Evolutionary conservation across 2,113 vertebrate species (phyloP).

Genomic region (Coturnix japonica): DNA sequence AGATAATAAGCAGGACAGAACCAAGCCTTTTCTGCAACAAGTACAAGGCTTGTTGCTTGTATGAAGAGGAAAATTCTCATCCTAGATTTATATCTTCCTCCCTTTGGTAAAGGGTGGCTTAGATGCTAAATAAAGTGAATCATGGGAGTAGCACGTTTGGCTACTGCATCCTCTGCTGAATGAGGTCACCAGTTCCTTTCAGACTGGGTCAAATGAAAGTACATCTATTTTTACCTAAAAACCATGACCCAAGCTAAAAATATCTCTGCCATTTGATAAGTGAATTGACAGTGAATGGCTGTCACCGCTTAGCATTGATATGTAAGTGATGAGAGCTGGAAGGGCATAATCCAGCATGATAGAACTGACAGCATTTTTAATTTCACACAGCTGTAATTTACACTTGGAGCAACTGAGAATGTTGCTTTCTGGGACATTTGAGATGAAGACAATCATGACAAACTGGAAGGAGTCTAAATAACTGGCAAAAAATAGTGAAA

Average conservation of each 20-base stretch:
- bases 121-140: background rate
- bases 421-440: background rate
- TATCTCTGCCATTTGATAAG: background rate
- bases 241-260: background rate
- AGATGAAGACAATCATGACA: background rate
- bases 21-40: background rate
- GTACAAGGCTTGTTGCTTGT: background rate
- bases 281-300: background rate
- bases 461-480: background rate
- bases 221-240: constrained; percentile 6
- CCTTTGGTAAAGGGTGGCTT: background rate
- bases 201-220: background rate
- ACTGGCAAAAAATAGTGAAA: background rate
- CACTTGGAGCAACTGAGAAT: background rate
- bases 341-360: background rate
- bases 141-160: background rate
- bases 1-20: background rate
- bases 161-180: background rate
- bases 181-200: background rate
- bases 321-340: background rate
- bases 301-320: background rate
- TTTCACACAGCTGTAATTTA: constrained; percentile 1
- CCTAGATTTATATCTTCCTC: background rate
- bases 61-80: background rate
- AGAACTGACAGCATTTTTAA: constrained; percentile 30